Evolutionary conservation across 2,888 invertebrate genomes (phyloP).

Genomic region (Crocallis elinguaria): DNA sequence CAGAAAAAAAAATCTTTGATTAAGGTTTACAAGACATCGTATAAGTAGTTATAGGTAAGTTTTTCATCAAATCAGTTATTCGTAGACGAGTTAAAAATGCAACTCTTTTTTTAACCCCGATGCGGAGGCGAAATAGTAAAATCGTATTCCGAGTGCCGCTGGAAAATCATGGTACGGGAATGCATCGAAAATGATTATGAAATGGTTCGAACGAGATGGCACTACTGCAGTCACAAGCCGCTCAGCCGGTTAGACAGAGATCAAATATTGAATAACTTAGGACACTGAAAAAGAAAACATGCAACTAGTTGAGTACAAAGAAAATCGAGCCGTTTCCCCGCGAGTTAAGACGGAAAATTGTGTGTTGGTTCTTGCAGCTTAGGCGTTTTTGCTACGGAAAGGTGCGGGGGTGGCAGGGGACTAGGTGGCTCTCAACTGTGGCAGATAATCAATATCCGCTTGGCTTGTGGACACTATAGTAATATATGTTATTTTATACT

Average conservation of each 20-base stretch:
- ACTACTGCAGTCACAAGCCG: conserved; percentile 76
- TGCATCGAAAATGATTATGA: conserved; percentile 84
- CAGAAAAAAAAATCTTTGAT: too few species aligned
- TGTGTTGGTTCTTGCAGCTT: conserved; percentile 43
- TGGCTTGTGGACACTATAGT: conserved; percentile 85
- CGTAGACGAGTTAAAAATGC: conserved; percentile 22
- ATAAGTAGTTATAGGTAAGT: neutral
- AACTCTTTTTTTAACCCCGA: conserved; percentile 24
- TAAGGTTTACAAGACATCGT: too few species aligned
- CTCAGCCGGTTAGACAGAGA: conserved; percentile 83
- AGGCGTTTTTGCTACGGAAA: conserved; percentile 54
- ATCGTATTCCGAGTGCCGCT: conserved; percentile 67
- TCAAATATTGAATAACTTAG: conserved; percentile 81
- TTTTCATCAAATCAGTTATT: conserved; percentile 4
- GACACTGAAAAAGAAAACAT: conserved; percentile 59
- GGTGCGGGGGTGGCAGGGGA: conserved; percentile 59
- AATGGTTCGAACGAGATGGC: conserved; percentile 77
- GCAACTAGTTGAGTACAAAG: conserved; percentile 39
- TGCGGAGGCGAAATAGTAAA: conserved; percentile 57
- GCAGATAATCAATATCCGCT: conserved; percentile 86
- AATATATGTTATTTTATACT: conserved; percentile 82
- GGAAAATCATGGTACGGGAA: conserved; percentile 82
- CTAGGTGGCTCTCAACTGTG: conserved; percentile 83
- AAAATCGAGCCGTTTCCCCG: conserved; percentile 60
- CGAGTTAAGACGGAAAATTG: conserved; percentile 62